Base-by-base conservation (phyloP, 2,797 vertebrate species). In the Momotus momota region DNA sequence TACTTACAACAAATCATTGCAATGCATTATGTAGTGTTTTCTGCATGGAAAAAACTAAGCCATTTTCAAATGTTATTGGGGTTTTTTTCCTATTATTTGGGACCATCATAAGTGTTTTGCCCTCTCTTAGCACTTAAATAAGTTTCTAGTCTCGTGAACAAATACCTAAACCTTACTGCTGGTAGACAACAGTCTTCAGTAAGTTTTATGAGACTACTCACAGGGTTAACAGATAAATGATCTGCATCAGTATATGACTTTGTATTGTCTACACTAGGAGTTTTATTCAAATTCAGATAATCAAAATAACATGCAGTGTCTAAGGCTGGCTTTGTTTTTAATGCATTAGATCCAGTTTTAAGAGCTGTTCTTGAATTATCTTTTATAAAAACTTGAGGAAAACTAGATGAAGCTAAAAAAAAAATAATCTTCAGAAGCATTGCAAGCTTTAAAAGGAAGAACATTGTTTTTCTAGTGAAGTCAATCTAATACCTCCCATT, bases 221-320 rank as follows among this genome's bases (percentile, higher is more conserved):
- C 17, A 54, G 27, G 4, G 5, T 55, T 74, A 57, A 67, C 20
- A 77, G n/a, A 27, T 27, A 55, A 52, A 5, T 52, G 45, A 45
- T 6, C 10, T n/a, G 8, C 23, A 29, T 23, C 15, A 61, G 2
- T 40, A 90, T 62, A 64, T 29, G 0, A 26, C 17, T 80, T 62
- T 45, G 25, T 73, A 18, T 6, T 1, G 0, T 5, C 19, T 40
- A 5, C 1, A 14, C 5, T 16, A 3, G 54, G 22, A n/a, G 8
- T 8, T 70, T 66, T 66, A 58, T 7, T 7, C 11, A 54, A 60
- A 54, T 43, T 77, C 23, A 60, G 13, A 71, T 13, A 46, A 27
- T 7, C 57, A 25, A 73, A 88, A 33, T 18, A 64, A 12, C 0
- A 0, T 45, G 23, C 10, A n/a, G 7, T 38, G 13, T 6, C 75